Conservation (phyloP, 2,888 invertebrate species). For the Chorisops tibialis region DNA sequence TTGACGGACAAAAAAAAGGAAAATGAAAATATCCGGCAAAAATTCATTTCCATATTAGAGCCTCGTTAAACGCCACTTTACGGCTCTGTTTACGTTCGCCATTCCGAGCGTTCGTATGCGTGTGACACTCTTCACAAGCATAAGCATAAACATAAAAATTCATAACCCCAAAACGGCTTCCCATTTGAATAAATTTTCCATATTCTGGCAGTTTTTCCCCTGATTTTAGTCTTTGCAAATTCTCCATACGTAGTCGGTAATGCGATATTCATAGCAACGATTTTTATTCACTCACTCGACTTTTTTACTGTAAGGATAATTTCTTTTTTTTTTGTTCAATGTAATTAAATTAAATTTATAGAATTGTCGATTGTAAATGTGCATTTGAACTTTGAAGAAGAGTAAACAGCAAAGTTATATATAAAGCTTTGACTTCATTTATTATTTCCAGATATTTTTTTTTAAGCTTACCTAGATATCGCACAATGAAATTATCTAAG, state of each 20-base stretch:
- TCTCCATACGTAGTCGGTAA: constrained; percentile 21
- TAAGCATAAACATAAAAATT: constrained; percentile 35
- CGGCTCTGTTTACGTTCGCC: constrained; percentile 27
- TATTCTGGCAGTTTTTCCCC: constrained; percentile 22
- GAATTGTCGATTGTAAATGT: too few relatives aligned
- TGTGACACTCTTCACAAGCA: constrained; percentile 26
- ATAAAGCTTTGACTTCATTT: too few relatives aligned
- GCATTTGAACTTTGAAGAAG: too few relatives aligned
- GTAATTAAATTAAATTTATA: too few relatives aligned
- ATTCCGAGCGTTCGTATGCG: constrained; percentile 14
- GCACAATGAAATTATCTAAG: too few relatives aligned
- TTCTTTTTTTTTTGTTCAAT: too few relatives aligned
- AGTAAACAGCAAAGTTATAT: too few relatives aligned
- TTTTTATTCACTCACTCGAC: constrained; percentile 21
- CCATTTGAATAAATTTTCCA: constrained; percentile 35
- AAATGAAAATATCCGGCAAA: constrained; percentile 17
- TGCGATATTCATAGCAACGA: constrained; percentile 30
- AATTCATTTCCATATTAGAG: constrained; percentile 31
- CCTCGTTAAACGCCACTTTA: constrained; percentile 31
- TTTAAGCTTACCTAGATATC: too few relatives aligned
- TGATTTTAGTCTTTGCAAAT: constrained; percentile 6
- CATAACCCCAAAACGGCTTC: constrained; percentile 33
- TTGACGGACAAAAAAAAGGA: not conserved
- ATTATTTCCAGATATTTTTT: too few relatives aligned
- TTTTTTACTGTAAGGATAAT: not conserved